Evolutionary conservation across 2,888 invertebrate species (phyloP).

Genomic region (Dynastes hyllus): DNA sequence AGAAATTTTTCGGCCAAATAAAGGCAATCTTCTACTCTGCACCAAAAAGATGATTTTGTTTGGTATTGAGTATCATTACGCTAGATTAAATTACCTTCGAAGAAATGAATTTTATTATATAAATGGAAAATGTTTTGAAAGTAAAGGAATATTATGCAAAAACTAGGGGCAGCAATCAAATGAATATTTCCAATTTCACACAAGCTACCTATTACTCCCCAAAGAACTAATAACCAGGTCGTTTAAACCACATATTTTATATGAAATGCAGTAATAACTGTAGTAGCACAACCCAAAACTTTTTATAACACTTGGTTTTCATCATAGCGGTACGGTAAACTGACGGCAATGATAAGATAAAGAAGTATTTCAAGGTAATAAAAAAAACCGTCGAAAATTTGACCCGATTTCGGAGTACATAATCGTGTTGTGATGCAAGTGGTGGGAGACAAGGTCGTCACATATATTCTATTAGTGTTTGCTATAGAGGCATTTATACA

Average conservation of each 20-base stretch:
- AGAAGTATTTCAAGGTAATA: conserved; percentile 44
- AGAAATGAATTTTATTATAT: too few relatives aligned
- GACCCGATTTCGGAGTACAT: conserved; percentile 39
- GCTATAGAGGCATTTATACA: conserved; percentile 1
- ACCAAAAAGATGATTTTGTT: too few relatives aligned
- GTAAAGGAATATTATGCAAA: too few relatives aligned
- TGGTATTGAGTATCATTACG: too few relatives aligned
- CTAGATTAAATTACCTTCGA: too few relatives aligned
- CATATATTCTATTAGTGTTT: conserved; percentile 34
- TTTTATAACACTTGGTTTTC: background rate
- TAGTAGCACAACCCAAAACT: background rate
- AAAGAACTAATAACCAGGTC: too few relatives aligned
- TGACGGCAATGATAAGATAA: conserved; percentile 35
- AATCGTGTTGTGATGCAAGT: conserved; percentile 13
- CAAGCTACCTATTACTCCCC: too few relatives aligned
- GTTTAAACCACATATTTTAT: background rate
- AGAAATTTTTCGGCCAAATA: too few relatives aligned
- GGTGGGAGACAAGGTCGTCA: conserved; percentile 28
- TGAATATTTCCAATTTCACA: too few relatives aligned
- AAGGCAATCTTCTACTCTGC: too few relatives aligned
- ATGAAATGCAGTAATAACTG: background rate
- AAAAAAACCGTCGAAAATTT: conserved; percentile 34
- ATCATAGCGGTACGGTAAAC: background rate
- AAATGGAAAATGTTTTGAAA: too few relatives aligned
- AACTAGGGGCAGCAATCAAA: too few relatives aligned